Base-by-base conservation (phyloP, 2,888 invertebrate genomes). In the Phorcus lineatus region DNA sequence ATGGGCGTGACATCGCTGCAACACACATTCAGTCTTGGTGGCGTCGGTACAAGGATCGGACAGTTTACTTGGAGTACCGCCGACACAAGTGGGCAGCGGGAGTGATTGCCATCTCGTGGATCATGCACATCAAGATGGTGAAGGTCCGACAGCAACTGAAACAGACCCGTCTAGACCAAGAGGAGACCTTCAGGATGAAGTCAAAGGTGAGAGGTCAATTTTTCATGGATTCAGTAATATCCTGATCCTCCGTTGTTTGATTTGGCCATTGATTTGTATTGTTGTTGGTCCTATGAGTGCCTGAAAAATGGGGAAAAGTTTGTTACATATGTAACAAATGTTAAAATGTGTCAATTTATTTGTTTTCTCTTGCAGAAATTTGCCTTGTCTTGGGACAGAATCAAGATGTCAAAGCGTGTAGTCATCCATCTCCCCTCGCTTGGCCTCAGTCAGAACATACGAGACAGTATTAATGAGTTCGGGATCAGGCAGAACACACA, bases 101-200 rank as follows among this genome's bases (percentile, higher is more conserved):
- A 40, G 92, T 93, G 2, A 92, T 93, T 78, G 93, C 92, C 62
- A 90, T 93, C 40, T 91, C 91, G 0, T 93, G 93, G 93, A 88
- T 93, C 75, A 91, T 92, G 91, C 90, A 91, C 80, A 88, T 93
- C 74, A 93, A 92, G 87, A 91, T 92, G 91, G 84, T 89, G 19
- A 89, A 89, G 82, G 90, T 92, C 77, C 83, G 92, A 79, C 84
- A 90, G 53, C 90, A 91, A 83, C 87, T 93, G 52, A 88, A 88
- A 79, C 84, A 85, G 28, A 91, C 90, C 1, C 84, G 92, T 19
- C 81, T 85, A 16, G 90, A 90, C 54, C 91, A 92, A 40, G 83
- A 93, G 36, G 92, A 92, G 57, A 84, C 86, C 62, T 92, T 91
- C 84, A 88, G 87, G 74, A 82, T 82, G 17, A 87, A 92, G 80